A percentile compares a stretch with the other conserved stretches of the same genome.
phyloP scores from a whole-genome alignment of 37 sponge, comb jelly and placozoan genomes.

The Beroe ovata region DNA sequence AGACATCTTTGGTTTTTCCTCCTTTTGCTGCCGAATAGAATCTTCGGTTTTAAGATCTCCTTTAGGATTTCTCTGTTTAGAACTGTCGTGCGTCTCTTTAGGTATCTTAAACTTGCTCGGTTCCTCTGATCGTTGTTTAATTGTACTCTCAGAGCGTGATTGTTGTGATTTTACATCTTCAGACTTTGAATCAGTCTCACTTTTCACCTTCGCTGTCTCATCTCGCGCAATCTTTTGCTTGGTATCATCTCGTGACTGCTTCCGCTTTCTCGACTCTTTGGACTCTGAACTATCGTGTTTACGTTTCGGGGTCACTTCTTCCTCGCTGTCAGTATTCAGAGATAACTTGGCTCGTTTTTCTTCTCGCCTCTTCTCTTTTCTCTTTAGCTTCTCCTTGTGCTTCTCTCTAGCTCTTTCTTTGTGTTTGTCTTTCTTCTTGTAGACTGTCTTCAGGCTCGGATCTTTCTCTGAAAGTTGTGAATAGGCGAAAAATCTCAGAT shows the following conservation, averaged over 20 bases:
- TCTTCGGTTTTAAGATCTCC: background rate
- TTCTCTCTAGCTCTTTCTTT: background rate
- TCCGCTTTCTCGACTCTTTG: background rate
- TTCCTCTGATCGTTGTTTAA: background rate
- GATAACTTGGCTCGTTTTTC: background rate
- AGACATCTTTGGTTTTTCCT: background rate
- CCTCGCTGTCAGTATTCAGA: conserved; percentile 7
- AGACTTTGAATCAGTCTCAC: background rate
- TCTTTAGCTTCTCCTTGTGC: conserved; percentile 57
- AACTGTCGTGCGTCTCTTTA: background rate
- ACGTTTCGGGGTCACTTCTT: background rate
- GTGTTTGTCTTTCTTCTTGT: conserved; percentile 30
- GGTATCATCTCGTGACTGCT: background rate
- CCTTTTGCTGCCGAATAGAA: background rate
- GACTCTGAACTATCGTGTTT: conserved; percentile 16
- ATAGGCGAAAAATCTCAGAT: too few relatives aligned
- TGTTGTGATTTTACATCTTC: background rate
- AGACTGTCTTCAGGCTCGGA: conserved; percentile 30
- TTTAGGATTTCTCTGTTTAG: background rate
- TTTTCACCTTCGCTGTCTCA: background rate
- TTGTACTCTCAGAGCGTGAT: background rate
- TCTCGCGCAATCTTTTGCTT: background rate
- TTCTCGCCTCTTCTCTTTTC: background rate
- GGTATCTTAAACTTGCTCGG: background rate
- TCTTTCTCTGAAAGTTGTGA: conserved; percentile 16